Evolutionary conservation across 2,113 vertebrate species (phyloP), one percentile per base, ranked within the genome.

Genomic region (Bubo blakistoni): DNA sequence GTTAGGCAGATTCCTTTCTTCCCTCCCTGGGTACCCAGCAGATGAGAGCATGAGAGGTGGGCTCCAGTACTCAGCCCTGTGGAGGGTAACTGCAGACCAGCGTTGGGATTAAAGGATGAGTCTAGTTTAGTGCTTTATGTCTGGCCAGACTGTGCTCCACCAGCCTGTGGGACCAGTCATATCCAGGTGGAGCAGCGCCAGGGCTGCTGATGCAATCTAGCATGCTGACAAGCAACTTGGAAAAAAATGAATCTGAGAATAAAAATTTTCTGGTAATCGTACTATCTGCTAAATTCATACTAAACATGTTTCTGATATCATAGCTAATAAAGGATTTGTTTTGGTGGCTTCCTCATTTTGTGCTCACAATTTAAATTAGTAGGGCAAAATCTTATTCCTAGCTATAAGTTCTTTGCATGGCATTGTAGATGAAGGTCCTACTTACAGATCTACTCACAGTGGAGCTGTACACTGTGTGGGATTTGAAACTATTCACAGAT

Each of bases 21-120:
- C 20, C 6, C 17, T 40, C 2, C 5, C 16, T 3, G 1, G 25
- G 5, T 15, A 71, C 13, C 27, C 29, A 30, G 63, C 0, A 91
- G 58, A 80, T 63, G 27, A 72, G 14, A 89, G n/a, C 29, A 25
- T 26, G 13, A 29, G n/a, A 38, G 20, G 13, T 72, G 30, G 27
- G n/a, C 40, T 77, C 62, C 26, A 55, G 32, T 69, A 42, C 20
- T 65, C 17, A 42, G n/a, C 21, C 29, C 34, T 16, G 4, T 19
- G 32, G 38, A 58, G 25, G 40, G 5, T 25, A 49, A 63, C 1
- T 3, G 47, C 42, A 83, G 21, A 20, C 30, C n/a, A 73, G 25
- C 0, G 0, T 0, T 76, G 27, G 42, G 58, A 49, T 58, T 82
- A 91, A 71, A 83, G n/a, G 13, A 40, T 62, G n/a, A 14, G 5